Base-by-base conservation (phyloP, 2,888 invertebrate species). In the Caenorhabditis sp. region DNA sequence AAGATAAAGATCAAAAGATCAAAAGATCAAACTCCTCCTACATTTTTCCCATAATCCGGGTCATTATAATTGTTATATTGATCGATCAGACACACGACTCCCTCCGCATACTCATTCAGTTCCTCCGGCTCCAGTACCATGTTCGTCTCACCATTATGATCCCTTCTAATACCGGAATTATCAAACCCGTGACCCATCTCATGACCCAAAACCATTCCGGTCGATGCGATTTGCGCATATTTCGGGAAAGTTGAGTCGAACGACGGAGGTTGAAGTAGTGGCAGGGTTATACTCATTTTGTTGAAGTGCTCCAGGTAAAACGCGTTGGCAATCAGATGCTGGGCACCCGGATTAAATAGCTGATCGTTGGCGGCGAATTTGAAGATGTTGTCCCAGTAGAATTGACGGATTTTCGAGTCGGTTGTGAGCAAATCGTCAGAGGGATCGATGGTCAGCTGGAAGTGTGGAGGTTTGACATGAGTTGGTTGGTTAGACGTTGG, bases 71-170 rank as follows among this genome's bases (percentile, higher is more conserved):
- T 67, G 26, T 83, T 61, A 92, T 99, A 99, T 92, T 99, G 98
- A 44, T 96, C 94, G 6, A 95, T 94, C 84, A 97, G 95, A 91
- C 99, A 99, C 89, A 96, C 94, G 0, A 96, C 95, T 76, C 95
- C 94, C 50, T 95, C 94, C 90, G 97, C 96, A 92, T 98, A 99
- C 68, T 94, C 94, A 0, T 94, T 94, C 76, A 97, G 95, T 0
- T 98, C 98, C 15, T 94, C 95, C 88, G 96, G 95, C 90, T 97
- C 96, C 99, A 98, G 99, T 98, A 98, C 99, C 85, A 96, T 96
- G 92, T 22, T 13, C 18, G 98, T 93, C 92, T 98, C 98, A 0
- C 99, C 99, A 88, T 95, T 94, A 93, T 95, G 95, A 92, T 99
- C 98, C 92, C 97, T 98, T 92, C 11, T 3, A 18, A 2, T 47